A percentile compares a stretch with the other conserved stretches of the same genome.
Conservation (phyloP, 2,888 invertebrate genomes). For the Hipparchia sbordonii region DNA sequence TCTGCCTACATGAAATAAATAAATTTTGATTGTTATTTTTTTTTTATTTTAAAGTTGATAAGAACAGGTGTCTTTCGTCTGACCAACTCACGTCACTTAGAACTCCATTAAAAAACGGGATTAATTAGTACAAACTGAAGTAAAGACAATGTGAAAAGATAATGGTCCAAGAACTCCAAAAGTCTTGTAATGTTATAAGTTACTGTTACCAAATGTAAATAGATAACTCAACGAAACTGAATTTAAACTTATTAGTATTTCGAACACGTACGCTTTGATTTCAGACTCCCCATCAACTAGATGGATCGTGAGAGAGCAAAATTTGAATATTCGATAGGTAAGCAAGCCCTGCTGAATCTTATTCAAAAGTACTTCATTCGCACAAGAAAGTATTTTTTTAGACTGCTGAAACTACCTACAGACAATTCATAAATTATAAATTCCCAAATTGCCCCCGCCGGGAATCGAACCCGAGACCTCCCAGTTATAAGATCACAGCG, state of each 20-base stretch:
- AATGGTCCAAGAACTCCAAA: background rate
- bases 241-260: constrained; percentile 53
- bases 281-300: constrained; percentile 60
- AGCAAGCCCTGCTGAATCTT: background rate
- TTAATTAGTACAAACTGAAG: background rate
- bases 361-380: background rate
- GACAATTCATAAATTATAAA: too few relatives aligned
- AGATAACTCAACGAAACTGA: constrained; percentile 37
- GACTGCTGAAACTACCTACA: background rate
- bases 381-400: background rate
- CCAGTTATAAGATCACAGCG: too few relatives aligned
- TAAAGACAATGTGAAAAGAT: background rate
- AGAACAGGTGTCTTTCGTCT: too few relatives aligned
- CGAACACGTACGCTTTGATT: constrained; percentile 67
- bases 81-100: too few relatives aligned
- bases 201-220: background rate
- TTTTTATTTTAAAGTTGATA: too few relatives aligned
- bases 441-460: too few relatives aligned
- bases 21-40: too few relatives aligned
- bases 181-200: background rate
- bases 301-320: constrained; percentile 46
- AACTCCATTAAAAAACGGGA: too few relatives aligned
- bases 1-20: too few relatives aligned
- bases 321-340: constrained; percentile 46
- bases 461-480: too few relatives aligned